Base-by-base conservation (phyloP, 2,888 invertebrate genomes). In the Xanthorhoe spadicearia region DNA sequence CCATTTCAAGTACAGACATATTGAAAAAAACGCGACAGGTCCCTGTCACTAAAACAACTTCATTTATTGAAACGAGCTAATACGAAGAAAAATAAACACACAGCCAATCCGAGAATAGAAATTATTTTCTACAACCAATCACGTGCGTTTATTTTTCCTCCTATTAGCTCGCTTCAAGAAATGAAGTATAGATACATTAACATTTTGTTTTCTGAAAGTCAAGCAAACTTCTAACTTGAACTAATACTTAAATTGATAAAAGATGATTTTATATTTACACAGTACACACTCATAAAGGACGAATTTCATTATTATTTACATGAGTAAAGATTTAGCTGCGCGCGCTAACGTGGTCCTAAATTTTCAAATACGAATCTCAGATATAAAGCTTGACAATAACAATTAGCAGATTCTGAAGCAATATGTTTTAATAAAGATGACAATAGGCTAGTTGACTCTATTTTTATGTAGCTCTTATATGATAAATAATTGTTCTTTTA, bases 241-340 rank as follows among this genome's bases (percentile, higher is more conserved):
- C 10, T 49, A 17, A 17, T 49, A 18, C 49, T 17, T 49, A 18
- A 2, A 17, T 23, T 19, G 48, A n/a, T 28, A 57, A 48, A 57
- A 2, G 10, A n/a, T 57, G 48, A 57, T 57, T 49, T 57, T 15
- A 32, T 58, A 50, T 50, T 50, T 50, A 50, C 49, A 49, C 15
- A n/a, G 13, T 35, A n/a, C n/a, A n/a, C n/a, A 32, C 48, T 32
- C 32, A 50, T 32, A 23, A 49, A 10, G 32, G 49, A 35, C 35
- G 35, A 50, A 50, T 35, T 49, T 50, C 1, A 19, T 58, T 18
- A 50, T n/a, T 58, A 58, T 58, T 58, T 50, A 58, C 58, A 58
- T 18, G 6, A 19, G 18, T 13, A 32, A 49, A 8, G 32, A 32
- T 28, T 57, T 13, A 57, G 57, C 48, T 49, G 57, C 57, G 23